These are phyloP conservation scores for Vanessa cardui DNA, from an alignment of 2,888 invertebrate species.

Conservation along the genomic window DNA sequence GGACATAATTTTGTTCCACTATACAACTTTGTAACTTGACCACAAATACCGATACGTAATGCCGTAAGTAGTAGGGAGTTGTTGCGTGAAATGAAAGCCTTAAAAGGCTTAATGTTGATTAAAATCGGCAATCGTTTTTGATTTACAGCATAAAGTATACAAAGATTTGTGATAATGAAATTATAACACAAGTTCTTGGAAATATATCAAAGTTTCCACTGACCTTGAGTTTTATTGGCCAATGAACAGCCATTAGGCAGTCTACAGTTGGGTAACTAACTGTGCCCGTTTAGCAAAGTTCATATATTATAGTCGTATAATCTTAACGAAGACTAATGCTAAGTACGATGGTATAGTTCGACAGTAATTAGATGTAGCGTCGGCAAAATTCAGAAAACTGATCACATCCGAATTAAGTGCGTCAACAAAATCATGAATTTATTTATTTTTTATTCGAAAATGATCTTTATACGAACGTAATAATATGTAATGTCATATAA, in stretches of 20 bases:
- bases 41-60: background rate
- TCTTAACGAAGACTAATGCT: background rate
- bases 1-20: no score
- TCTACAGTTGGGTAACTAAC: conserved; percentile 21
- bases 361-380: no score
- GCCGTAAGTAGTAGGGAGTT: background rate
- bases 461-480: no score
- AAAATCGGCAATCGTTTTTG: background rate
- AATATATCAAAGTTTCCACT: conserved; percentile 3
- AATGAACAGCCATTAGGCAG: conserved; percentile 19
- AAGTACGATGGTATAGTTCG: no score
- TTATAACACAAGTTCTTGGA: conserved; percentile 8
- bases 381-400: no score
- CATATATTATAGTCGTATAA: background rate
- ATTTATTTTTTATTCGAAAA: no score
- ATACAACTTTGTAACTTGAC: background rate
- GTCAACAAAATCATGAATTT: no score
- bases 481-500: no score
- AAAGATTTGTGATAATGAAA: background rate
- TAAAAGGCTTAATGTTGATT: background rate
- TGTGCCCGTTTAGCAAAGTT: conserved; percentile 21
- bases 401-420: no score
- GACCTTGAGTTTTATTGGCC: conserved; percentile 10
- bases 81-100: background rate
- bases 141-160: background rate